Evolutionary conservation across 53 echinoderm and acorn worm genomes (phyloP).

Genomic region (Patiria pectinifera): DNA sequence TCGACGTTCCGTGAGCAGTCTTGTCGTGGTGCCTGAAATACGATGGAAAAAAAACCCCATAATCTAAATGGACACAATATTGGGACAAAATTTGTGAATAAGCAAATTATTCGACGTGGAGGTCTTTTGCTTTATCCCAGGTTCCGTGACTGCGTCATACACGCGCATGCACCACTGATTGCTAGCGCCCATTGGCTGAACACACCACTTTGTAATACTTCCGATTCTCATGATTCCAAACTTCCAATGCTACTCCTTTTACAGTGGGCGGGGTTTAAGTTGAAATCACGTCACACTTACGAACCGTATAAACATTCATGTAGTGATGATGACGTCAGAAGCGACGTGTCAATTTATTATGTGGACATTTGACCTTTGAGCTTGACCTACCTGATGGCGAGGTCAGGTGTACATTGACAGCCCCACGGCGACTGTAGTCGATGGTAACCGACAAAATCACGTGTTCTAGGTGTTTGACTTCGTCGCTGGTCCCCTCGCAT

Average conservation of each 20-base stretch:
- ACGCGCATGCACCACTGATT: no score
- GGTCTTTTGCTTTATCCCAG: background rate
- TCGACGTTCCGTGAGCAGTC: slow-evolving; percentile 21
- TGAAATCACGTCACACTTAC: no score
- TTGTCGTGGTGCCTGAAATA: slow-evolving; percentile 52
- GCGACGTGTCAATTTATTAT: background rate
- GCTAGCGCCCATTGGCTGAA: no score
- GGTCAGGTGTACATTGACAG: slow-evolving; percentile 62
- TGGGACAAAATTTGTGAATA: background rate
- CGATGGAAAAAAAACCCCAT: background rate
- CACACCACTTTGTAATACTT: no score
- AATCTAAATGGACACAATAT: no score
- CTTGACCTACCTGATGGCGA: slow-evolving; percentile 57
- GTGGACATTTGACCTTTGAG: background rate
- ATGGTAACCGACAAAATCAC: slow-evolving; percentile 58
- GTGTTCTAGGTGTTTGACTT: slow-evolving; percentile 68
- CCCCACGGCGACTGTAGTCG: slow-evolving; percentile 62
- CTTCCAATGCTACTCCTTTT: no score
- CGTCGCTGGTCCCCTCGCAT: slow-evolving; percentile 54
- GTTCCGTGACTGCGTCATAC: no score
- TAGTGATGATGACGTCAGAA: no score
- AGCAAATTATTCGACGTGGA: background rate
- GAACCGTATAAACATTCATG: no score
- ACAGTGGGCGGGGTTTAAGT: no score
- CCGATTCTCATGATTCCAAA: no score